Percentiles rank a stretch among this genome's conserved stretches.
Evolutionary conservation across 2,888 invertebrate species (phyloP).

Genomic region (Timema cristinae): DNA sequence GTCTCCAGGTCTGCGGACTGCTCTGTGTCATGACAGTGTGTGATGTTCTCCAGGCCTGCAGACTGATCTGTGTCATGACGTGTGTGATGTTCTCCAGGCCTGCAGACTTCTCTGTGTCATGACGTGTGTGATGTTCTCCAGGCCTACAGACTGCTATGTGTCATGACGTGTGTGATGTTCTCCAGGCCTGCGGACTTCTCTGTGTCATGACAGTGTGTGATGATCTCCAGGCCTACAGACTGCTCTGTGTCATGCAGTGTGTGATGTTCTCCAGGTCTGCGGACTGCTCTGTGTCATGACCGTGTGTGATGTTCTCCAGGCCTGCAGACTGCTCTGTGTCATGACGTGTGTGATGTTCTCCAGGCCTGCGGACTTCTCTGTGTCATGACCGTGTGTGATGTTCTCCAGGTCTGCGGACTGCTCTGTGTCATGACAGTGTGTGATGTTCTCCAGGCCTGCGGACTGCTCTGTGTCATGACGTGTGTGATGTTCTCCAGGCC

Average conservation of each 20-base stretch:
- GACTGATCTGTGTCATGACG: constrained; percentile 42
- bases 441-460: not conserved
- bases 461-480: not conserved
- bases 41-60: constrained; percentile 37
- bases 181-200: too few relatives aligned
- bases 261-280: not conserved
- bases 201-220: not conserved
- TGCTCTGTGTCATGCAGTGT: constrained; percentile 36
- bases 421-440: constrained; percentile 43
- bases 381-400: not conserved
- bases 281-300: not conserved
- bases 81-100: not conserved
- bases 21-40: not conserved
- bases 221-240: constrained; percentile 37
- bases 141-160: constrained; percentile 72
- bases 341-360: constrained; percentile 50
- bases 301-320: constrained; percentile 44
- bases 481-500: constrained; percentile 47
- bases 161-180: constrained; percentile 54
- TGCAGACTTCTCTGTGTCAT: not conserved
- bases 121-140: constrained; percentile 36
- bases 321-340: constrained; percentile 71
- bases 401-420: constrained; percentile 37
- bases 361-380: too few relatives aligned
- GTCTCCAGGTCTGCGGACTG: too few relatives aligned